Conservation (phyloP, 2,113 vertebrate genomes). For the Spea multiplicata region DNA sequence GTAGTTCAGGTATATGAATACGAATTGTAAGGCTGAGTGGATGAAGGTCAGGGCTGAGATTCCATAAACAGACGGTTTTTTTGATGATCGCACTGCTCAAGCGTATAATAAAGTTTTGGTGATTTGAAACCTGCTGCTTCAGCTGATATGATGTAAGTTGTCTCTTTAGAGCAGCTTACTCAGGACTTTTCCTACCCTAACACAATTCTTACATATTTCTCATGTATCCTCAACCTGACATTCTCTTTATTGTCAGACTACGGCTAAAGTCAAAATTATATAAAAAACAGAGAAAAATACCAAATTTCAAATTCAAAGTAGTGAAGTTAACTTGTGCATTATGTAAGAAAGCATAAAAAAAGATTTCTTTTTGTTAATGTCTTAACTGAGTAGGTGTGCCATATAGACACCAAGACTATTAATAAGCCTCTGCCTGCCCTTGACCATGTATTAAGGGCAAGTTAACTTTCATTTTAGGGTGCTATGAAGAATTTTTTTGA, state of each 20-base stretch:
- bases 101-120: conserved; percentile 44
- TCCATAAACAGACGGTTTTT: conserved; percentile 43
- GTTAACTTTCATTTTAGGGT: too few species aligned
- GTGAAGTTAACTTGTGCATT: too few species aligned
- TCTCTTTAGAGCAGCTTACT: conserved; percentile 16
- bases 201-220: conserved; percentile 11
- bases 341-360: too few species aligned
- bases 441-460: too few species aligned
- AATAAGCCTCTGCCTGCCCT: too few species aligned
- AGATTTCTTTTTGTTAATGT: too few species aligned
- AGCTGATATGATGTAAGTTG: conserved; percentile 27
- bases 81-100: conserved; percentile 27
- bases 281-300: not conserved
- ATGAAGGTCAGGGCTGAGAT: conserved; percentile 20
- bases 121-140: conserved; percentile 42
- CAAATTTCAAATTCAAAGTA: too few species aligned
- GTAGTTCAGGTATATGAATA: not conserved
- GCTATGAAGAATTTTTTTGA: too few species aligned
- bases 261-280: not conserved
- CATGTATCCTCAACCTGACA: not conserved
- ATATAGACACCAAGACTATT: too few species aligned
- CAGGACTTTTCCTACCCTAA: conserved; percentile 17
- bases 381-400: too few species aligned
- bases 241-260: not conserved
- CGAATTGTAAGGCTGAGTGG: not conserved